phyloP scores from a whole-genome alignment of 2,797 vertebrate genomes.

The Rhinophrynus dorsalis region DNA sequence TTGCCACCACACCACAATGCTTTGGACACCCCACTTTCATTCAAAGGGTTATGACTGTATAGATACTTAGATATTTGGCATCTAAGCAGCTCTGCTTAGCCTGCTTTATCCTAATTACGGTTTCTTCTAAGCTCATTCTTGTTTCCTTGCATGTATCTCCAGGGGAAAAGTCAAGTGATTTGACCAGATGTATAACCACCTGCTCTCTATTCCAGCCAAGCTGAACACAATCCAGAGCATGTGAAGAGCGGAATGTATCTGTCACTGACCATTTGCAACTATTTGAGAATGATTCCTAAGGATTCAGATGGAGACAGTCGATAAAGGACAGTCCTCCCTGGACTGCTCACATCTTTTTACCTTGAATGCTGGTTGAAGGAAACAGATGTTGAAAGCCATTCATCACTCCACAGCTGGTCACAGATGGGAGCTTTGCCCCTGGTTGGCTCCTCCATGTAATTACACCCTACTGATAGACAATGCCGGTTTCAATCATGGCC shows the following conservation, averaged over 20 bases:
- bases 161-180: neutral
- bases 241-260: neutral
- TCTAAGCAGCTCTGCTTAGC: no score
- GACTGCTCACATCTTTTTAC: neutral
- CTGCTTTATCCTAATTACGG: no score
- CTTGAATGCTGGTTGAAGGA: neutral
- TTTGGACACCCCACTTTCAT: no score
- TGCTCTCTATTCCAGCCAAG: neutral
- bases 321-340: neutral
- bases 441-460: neutral
- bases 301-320: neutral
- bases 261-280: neutral
- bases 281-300: neutral
- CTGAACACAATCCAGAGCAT: neutral
- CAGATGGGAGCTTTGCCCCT: conserved; percentile 4
- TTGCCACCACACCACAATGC: no score
- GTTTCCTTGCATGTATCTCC: neutral
- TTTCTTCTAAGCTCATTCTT: no score
- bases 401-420: conserved; percentile 16
- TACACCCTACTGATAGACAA: conserved; percentile 58
- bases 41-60: no score
- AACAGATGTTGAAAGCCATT: conserved; percentile 40
- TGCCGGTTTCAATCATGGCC: conserved; percentile 83
- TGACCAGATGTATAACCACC: neutral
- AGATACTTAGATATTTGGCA: no score